A percentile compares a stretch with the other conserved stretches of the same genome.
Evolutionary conservation across 1,140 invertebrate species (phyloP).

Genomic region (Drepana arcuata): DNA sequence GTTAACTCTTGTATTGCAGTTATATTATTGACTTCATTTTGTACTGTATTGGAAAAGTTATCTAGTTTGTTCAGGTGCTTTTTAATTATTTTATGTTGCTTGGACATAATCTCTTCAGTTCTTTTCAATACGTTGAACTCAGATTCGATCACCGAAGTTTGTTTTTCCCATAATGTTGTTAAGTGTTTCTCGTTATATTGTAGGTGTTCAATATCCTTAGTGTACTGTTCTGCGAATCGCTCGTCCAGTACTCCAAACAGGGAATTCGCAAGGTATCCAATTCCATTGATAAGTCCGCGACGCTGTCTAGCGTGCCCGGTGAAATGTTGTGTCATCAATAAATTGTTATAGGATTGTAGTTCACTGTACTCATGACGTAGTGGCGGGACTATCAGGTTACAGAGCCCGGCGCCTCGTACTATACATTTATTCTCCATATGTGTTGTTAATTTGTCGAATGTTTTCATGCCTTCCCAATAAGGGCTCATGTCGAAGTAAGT

Average conservation of each 20-base stretch:
- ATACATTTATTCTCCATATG: constrained; percentile 16
- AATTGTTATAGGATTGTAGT: constrained; percentile 11
- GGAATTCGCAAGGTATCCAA: constrained; percentile 19
- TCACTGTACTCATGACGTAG: too few species aligned
- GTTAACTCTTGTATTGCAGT: constrained; percentile 9
- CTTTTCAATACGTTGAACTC: constrained; percentile 18
- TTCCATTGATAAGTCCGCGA: constrained; percentile 18
- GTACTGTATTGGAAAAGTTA: constrained; percentile 1
- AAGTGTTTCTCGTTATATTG: constrained; percentile 19
- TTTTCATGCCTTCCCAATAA: constrained; percentile 13
- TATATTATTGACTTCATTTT: constrained; percentile 11
- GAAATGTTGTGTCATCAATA: constrained; percentile 4
- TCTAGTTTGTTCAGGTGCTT: constrained; percentile 9
- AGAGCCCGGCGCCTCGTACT: too few species aligned
- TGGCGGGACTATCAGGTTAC: too few species aligned
- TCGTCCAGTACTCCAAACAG: constrained; percentile 26
- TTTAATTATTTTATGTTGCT: constrained; percentile 25
- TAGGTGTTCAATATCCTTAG: constrained; percentile 16
- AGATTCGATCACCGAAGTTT: constrained; percentile 21
- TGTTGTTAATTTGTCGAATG: constrained; percentile 7
- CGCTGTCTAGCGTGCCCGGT: not conserved
- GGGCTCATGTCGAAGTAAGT: constrained; percentile 20
- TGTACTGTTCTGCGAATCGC: constrained; percentile 26
- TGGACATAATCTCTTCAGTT: constrained; percentile 11
- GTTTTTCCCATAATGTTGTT: constrained; percentile 14